A percentile compares a stretch with the other conserved stretches of the same genome.
Evolutionary conservation across 2,113 vertebrate genomes (phyloP).

Genomic region (Pygoscelis antarcticus): DNA sequence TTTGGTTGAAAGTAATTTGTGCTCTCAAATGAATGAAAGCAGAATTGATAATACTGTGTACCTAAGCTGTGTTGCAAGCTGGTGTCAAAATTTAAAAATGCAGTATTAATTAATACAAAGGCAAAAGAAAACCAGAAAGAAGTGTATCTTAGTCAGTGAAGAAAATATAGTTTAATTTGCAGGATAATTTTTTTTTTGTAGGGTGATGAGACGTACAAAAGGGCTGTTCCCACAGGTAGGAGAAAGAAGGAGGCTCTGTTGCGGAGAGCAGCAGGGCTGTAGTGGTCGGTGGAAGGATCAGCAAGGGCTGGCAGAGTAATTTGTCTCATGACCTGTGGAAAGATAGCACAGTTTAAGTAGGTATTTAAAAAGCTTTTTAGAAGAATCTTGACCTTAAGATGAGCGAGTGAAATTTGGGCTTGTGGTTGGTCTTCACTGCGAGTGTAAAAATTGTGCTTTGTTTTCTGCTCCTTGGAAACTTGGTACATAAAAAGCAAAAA

Average conservation of each 20-base stretch:
- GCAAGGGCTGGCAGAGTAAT: background rate
- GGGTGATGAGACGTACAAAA: background rate
- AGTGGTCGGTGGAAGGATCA: background rate
- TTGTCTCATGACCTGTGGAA: background rate
- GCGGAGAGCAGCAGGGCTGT: background rate
- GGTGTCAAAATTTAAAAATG: background rate
- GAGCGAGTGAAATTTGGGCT: background rate
- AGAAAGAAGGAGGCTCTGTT: background rate
- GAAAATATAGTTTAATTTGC: background rate
- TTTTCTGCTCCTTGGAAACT: background rate
- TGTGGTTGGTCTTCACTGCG: fast-evolving
- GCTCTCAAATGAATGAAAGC: background rate
- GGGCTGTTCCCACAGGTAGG: background rate
- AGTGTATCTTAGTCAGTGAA: background rate
- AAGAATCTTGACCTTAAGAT: background rate
- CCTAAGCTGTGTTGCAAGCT: background rate
- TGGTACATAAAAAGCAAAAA: background rate
- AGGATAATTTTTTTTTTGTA: background rate
- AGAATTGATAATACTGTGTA: background rate
- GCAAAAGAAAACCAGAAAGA: background rate
- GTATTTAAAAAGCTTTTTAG: background rate
- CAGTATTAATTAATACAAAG: background rate
- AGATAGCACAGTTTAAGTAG: background rate
- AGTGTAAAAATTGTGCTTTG: background rate
- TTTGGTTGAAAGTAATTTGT: background rate